phyloP scores from a whole-genome alignment of 2,888 invertebrate genomes.

The Aphidoletes aphidimyza region DNA sequence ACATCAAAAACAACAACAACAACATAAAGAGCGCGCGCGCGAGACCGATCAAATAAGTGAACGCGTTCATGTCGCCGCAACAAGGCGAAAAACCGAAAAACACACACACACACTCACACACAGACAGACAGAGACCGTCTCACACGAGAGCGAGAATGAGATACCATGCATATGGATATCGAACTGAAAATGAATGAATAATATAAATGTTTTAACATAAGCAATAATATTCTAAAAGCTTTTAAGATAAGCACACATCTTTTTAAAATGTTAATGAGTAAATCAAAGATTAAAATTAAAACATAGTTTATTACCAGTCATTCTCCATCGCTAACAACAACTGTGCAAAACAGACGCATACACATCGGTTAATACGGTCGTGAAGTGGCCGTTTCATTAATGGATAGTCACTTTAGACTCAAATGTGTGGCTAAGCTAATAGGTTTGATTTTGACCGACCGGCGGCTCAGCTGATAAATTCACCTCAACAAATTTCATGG shows the following conservation, averaged over 20 bases:
- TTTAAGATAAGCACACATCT: conserved; percentile 61
- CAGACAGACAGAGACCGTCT: not conserved
- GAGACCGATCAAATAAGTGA: too few relatives aligned
- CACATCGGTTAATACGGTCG: too few relatives aligned
- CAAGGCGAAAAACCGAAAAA: not conserved
- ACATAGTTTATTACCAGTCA: conserved; percentile 1
- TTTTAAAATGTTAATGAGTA: conserved; percentile 65
- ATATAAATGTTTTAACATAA: conserved; percentile 57
- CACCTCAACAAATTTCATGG: too few relatives aligned
- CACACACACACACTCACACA: not conserved
- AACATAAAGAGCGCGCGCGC: too few relatives aligned
- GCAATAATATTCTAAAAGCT: conserved; percentile 61
- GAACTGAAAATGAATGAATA: conserved; percentile 56
- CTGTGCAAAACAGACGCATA: not conserved
- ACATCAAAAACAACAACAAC: too few relatives aligned
- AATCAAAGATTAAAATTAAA: conserved; percentile 55
- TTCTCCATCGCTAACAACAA: not conserved
- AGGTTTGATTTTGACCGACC: too few relatives aligned
- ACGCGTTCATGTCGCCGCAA: not conserved
- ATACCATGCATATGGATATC: not conserved
- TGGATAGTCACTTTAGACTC: too few relatives aligned
- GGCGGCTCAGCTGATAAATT: too few relatives aligned
- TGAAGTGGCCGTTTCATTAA: not conserved
- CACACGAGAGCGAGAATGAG: not conserved
- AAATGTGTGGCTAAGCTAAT: too few relatives aligned